Evolutionary conservation across 2,797 vertebrate genomes (phyloP), one percentile per base, ranked within the genome.

Genomic region (Malurus leucopterus): DNA sequence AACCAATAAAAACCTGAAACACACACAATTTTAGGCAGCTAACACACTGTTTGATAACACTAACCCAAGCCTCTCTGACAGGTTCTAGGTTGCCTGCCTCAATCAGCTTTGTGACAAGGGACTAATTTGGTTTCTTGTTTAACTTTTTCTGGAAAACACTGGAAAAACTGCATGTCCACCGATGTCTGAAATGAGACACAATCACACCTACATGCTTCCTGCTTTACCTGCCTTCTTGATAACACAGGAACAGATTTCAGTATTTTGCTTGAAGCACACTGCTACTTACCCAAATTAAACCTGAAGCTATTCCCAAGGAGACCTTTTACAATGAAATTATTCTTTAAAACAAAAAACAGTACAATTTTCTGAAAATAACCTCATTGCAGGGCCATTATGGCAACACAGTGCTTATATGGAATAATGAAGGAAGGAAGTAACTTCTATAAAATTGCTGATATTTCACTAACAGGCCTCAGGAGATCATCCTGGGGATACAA

Each of bases 171-270:
- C 30, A 64, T 19, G 11, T 19, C 13, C 23, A 68, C 8, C 23
- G 10, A 16, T 6, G 18, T 68, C 62, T 72, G 30, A 71, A 65
- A 32, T 13, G 12, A 71, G 29, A 57, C n/a, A 63, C 57, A 53
- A 10, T 12, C 27, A 67, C 0, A 0, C 7, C 41, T 38, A 23
- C 0, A 0, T 22, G 17, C 29, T 64, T 29, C 26, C 27, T 23
- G 18, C 40, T 80, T 75, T 64, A 80, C 21, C 32, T 64, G 15
- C 46, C 36, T n/a, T 27, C 22, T 26, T 41, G 71, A 41, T 43
- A 29, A 61, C 13, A 14, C n/a, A 67, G 38, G 21, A 51, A 67
- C 30, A 41, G 12, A 43, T 47, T 71, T 44, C 22, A 54, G 58
- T 29, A 26, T 62, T 72, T 69, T 40, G 41, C 30, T 10, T 27